Conservation (phyloP, 2,113 vertebrate species). For the Engraulis encrasicolus region DNA sequence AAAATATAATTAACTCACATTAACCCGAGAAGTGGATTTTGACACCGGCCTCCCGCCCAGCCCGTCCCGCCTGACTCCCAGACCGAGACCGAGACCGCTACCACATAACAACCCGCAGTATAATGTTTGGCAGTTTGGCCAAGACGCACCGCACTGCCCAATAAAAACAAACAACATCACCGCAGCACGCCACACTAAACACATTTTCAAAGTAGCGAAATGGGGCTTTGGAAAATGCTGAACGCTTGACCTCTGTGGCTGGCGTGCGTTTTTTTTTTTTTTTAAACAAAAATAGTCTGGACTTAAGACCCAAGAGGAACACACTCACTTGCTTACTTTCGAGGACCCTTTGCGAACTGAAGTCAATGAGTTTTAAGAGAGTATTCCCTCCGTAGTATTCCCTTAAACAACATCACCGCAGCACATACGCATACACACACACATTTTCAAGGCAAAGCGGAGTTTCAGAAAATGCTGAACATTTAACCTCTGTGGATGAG, state of each 20-base stretch:
- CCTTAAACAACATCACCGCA: slow-evolving; percentile 17
- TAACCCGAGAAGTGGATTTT: slow-evolving; percentile 19
- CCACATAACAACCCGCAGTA: slow-evolving; percentile 17
- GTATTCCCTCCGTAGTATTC: background rate
- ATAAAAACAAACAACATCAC: slow-evolving; percentile 21
- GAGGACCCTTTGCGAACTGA: background rate
- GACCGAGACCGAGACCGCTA: slow-evolving; percentile 18
- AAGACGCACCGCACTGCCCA: slow-evolving; percentile 14
- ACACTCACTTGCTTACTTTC: too few relatives aligned
- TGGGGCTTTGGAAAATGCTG: background rate
- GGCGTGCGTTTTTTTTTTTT: background rate
- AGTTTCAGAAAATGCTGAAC: background rate
- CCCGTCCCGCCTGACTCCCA: too few relatives aligned
- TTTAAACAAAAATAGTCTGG: background rate
- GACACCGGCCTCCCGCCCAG: background rate
- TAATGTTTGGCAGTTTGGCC: slow-evolving; percentile 19
- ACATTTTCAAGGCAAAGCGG: background rate
- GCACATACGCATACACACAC: background rate
- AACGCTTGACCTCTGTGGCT: slow-evolving; percentile 3
- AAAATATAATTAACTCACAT: slow-evolving; percentile 19
- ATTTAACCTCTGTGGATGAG: background rate
- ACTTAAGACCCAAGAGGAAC: background rate
- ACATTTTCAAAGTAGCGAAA: background rate
- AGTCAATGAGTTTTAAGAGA: background rate
- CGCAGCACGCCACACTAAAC: slow-evolving; percentile 9